Evolutionary conservation across 1,140 invertebrate genomes (phyloP).

Genomic region (Cherax quadricarinatus): DNA sequence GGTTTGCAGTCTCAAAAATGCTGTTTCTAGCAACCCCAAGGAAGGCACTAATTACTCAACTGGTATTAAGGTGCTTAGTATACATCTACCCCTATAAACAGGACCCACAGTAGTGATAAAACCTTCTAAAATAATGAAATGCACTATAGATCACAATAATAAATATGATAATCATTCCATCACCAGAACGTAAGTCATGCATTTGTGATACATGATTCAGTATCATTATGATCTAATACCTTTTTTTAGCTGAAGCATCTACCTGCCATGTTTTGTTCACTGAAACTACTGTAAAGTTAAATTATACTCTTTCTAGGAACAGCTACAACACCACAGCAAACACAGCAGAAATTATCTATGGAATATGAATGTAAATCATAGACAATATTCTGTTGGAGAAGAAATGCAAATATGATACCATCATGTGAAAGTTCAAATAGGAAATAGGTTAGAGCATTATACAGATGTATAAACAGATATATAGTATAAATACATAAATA

Average conservation of each 20-base stretch:
- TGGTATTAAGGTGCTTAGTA: background rate
- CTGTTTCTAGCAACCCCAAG: background rate
- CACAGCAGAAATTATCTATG: conserved; percentile 2
- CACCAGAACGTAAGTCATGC: conserved; percentile 4
- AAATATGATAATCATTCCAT: background rate
- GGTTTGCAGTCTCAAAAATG: conserved; percentile 12
- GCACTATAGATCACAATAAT: background rate
- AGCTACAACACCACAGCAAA: conserved; percentile 19
- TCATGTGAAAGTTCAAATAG: background rate
- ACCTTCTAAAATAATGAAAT: background rate
- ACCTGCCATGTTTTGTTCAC: background rate
- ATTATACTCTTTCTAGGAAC: background rate
- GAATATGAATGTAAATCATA: conserved; percentile 1
- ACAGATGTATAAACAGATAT: background rate
- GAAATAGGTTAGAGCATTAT: background rate
- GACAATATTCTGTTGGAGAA: conserved; percentile 10
- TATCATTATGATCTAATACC: background rate
- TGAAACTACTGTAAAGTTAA: background rate
- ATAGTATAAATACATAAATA: background rate
- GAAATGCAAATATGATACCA: conserved; percentile 5
- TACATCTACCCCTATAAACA: background rate
- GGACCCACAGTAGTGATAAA: background rate
- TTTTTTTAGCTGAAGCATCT: background rate
- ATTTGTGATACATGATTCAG: background rate
- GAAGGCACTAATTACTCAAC: background rate